Evolutionary conservation across 2,888 invertebrate species (phyloP), one percentile per base, ranked within the genome.

Genomic region (Fabriciana adippe): DNA sequence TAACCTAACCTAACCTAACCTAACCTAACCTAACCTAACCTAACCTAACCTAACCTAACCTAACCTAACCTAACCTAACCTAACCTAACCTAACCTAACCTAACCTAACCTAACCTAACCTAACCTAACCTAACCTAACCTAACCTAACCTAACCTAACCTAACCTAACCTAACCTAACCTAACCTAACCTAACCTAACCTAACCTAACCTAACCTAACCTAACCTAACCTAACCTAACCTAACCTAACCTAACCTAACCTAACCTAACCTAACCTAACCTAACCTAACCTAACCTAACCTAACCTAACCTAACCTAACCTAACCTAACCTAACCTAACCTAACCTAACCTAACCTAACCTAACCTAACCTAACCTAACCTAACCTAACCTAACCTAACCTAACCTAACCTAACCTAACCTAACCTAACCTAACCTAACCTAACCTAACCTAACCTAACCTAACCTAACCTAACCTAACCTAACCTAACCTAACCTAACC

Each of bases 281-380:
- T 65, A 69, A 66, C 68, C 66, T 66, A 71, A 66, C 68, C 66
- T 48, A 48, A 66, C 68, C 66, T 66, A 71, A 66, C 68, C 66
- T 64, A 70, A 64, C 66, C 64, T 60, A 70, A 63, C 66, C 63
- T 63, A 69, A 62, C 66, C 62, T 62, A 69, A 63, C 66, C 60
- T 59, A 68, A 66, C 69, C 66, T 63, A 69, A 66, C 69, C 57
- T 50, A 65, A 57, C 65, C 57, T 45, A 59, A 57, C 65, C 57
- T 48, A 65, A 57, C 65, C 57, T 35, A 57, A 48, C 59, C 51
- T 26, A 57, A 57, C 65, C 57, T 45, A 48, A 48, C 48, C 48
- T 48, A 48, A 48, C 48, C 48, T 48, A 48, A 48, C 48, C 48
- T 11, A 41, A 41, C 57, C 14, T 21, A 26, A 48, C 48, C 48